Conservation (phyloP, 2,888 invertebrate genomes). For the Chymomyza caudatula region DNA sequence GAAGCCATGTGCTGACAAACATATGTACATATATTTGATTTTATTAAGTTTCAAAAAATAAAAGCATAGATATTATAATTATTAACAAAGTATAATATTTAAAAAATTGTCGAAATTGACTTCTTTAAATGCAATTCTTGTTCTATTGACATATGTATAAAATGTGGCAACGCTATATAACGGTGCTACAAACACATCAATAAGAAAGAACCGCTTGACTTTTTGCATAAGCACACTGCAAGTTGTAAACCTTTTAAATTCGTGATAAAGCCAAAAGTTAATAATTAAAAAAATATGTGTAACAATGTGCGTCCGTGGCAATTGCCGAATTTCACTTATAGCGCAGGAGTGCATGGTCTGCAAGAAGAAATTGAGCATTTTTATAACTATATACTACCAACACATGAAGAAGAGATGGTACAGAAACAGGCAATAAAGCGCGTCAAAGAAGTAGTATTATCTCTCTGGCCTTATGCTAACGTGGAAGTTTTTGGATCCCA, state of each 20-base stretch:
- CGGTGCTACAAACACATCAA: neutral
- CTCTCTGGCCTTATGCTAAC: constrained; percentile 43
- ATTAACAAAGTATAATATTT: too few species aligned
- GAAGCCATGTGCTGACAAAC: too few species aligned
- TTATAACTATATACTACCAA: constrained; percentile 42
- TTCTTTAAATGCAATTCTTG: neutral
- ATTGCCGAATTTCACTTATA: constrained; percentile 33
- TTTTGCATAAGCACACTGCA: neutral
- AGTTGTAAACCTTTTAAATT: neutral
- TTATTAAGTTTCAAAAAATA: too few species aligned
- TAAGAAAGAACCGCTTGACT: neutral
- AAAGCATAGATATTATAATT: too few species aligned
- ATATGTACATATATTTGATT: too few species aligned
- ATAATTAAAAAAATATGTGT: neutral
- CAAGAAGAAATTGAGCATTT: constrained; percentile 59
- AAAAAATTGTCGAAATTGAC: too few species aligned
- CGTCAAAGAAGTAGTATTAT: constrained; percentile 34
- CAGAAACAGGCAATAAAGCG: constrained; percentile 42
- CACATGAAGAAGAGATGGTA: constrained; percentile 42
- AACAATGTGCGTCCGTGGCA: constrained; percentile 33
- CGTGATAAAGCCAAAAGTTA: neutral
- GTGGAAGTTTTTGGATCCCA: constrained; percentile 54
- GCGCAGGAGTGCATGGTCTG: constrained; percentile 39
- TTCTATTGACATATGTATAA: neutral
- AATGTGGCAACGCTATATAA: neutral